A percentile compares a stretch with the other conserved stretches of the same genome.
phyloP scores from a whole-genome alignment of 2,888 invertebrate species.

The Troglohyphantes excavatus region DNA sequence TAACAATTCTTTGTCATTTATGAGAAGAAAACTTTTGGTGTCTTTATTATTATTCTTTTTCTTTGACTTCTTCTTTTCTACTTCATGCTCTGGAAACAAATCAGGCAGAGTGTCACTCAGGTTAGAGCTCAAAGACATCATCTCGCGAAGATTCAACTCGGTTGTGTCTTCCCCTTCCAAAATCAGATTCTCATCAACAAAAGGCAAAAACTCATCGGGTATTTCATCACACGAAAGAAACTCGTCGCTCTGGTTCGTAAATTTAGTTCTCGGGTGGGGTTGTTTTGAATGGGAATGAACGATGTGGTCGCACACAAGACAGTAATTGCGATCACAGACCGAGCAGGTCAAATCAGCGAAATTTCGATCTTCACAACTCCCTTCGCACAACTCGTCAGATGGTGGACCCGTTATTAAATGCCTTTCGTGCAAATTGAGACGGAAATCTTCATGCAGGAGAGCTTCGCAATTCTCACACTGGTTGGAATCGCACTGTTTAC shows the following conservation, averaged over 20 bases:
- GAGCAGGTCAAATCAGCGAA: conserved; percentile 82
- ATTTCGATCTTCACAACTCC: conserved; percentile 81
- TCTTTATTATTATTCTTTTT: conserved; percentile 30
- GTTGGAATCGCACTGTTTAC: conserved; percentile 82
- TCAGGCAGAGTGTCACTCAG: conserved; percentile 50
- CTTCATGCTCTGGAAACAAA: conserved; percentile 67
- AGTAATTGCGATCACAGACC: conserved; percentile 82
- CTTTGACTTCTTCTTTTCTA: conserved; percentile 35
- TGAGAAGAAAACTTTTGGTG: conserved; percentile 81
- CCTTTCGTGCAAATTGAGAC: conserved; percentile 82
- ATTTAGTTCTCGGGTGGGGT: conserved; percentile 79
- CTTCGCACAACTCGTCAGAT: conserved; percentile 81
- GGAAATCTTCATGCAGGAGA: conserved; percentile 81
- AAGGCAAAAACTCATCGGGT: conserved; percentile 79
- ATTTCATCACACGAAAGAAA: conserved; percentile 79
- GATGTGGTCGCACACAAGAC: conserved; percentile 82
- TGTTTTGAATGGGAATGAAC: conserved; percentile 80
- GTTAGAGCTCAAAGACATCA: conserved; percentile 64
- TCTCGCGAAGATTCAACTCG: conserved; percentile 7
- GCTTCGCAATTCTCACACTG: conserved; percentile 82
- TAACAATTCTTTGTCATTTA: conserved; percentile 82
- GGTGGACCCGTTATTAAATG: conserved; percentile 81
- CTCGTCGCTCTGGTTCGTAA: conserved; percentile 80
- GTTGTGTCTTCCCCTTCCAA: not conserved
- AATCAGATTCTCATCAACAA: not conserved